These are phyloP conservation scores for Luperina testacea DNA, from an alignment of 2,888 invertebrate species.

Conservation along the genomic window DNA sequence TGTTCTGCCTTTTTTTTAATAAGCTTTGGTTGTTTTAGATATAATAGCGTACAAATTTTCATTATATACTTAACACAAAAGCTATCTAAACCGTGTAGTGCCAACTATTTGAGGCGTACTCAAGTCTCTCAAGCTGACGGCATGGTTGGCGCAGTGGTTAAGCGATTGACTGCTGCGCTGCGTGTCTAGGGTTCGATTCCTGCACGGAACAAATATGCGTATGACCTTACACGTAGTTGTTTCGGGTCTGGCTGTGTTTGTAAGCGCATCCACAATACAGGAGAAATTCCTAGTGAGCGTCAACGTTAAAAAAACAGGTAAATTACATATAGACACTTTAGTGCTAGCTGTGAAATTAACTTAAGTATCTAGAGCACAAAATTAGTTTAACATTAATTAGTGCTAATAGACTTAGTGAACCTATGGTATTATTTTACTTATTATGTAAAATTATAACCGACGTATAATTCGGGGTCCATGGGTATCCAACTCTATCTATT, in stretches of 20 bases:
- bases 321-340: not conserved
- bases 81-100: not conserved
- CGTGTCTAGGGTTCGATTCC: no score
- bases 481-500: constrained; percentile 21
- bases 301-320: no score
- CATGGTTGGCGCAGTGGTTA: no score
- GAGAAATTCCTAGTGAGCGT: no score
- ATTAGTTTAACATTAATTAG: constrained; percentile 26
- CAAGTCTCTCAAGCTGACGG: not conserved
- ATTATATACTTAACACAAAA: not conserved
- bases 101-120: no score
- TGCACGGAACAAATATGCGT: no score
- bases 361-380: not conserved
- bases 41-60: not conserved
- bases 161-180: no score
- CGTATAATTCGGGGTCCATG: constrained; percentile 20
- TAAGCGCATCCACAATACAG: no score
- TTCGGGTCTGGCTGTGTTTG: no score
- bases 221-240: no score
- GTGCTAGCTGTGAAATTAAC: not conserved
- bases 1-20: not conserved
- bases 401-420: constrained; percentile 11
- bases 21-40: not conserved
- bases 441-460: constrained; percentile 38
- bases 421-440: constrained; percentile 16